phyloP scores from a whole-genome alignment of 2,888 invertebrate genomes.

The Cepaea hortensis region DNA sequence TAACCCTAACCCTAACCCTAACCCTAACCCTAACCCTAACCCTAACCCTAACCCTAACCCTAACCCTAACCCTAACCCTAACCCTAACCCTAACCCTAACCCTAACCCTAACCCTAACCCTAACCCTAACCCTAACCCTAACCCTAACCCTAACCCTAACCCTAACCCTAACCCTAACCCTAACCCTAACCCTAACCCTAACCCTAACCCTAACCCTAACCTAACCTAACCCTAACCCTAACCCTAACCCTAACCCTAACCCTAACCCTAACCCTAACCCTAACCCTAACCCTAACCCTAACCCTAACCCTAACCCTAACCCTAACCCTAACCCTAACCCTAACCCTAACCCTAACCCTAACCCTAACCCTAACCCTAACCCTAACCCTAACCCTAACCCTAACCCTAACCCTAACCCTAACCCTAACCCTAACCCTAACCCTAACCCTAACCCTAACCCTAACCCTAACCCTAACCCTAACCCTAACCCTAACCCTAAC shows the following conservation, averaged over 20 bases:
- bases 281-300: not conserved
- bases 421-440: constrained; percentile 3
- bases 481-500: too few species aligned
- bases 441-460: constrained; percentile 7
- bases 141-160: constrained; percentile 2
- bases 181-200: not conserved
- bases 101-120: not conserved
- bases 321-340: not conserved
- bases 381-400: not conserved
- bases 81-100: not conserved
- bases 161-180: not conserved
- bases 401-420: not conserved
- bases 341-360: not conserved
- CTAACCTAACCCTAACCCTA: too few species aligned
- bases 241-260: not conserved
- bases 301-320: constrained; percentile 3
- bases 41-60: not conserved
- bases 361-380: not conserved
- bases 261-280: not conserved
- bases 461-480: constrained; percentile 1
- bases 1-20: too few species aligned
- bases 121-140: not conserved
- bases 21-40: not conserved
- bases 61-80: not conserved
- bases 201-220: too few species aligned